Conservation (phyloP, 1,140 invertebrate genomes). For the Drosophila parvula region DNA sequence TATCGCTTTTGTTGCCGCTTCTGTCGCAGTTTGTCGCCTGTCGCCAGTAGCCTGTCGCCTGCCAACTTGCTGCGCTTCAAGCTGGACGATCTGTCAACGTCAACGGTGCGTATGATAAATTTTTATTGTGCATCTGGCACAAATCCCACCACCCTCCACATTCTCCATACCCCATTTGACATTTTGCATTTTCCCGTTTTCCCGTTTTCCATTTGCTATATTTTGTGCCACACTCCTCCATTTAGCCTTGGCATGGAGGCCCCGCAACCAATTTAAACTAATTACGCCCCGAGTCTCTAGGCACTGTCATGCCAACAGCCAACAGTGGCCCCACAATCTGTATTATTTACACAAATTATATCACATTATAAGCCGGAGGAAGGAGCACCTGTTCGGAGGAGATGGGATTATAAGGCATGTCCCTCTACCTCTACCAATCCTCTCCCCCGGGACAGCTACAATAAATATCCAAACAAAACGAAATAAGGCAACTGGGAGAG, state of each 20-base stretch:
- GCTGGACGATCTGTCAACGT: slow-evolving; percentile 76
- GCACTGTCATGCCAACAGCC: slow-evolving; percentile 28
- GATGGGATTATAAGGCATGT: slow-evolving; percentile 24
- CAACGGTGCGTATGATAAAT: slow-evolving; percentile 81
- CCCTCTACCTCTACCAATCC: neutral
- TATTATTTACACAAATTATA: slow-evolving; percentile 53
- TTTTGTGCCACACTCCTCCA: slow-evolving; percentile 4
- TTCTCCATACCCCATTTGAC: slow-evolving; percentile 14
- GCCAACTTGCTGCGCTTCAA: slow-evolving; percentile 45
- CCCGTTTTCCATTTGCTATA: slow-evolving; percentile 4
- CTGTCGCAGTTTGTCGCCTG: slow-evolving; percentile 34
- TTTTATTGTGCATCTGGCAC: slow-evolving; percentile 67
- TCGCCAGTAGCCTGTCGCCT: slow-evolving; percentile 36
- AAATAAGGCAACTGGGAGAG: neutral
- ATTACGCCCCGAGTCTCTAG: slow-evolving; percentile 23
- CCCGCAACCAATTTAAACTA: slow-evolving; percentile 39
- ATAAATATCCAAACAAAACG: slow-evolving; percentile 16
- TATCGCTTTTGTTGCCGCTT: slow-evolving; percentile 29
- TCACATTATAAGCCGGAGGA: slow-evolving; percentile 19
- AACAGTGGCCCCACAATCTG: slow-evolving; percentile 35
- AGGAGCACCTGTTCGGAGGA: slow-evolving; percentile 1
- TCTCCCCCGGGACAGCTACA: neutral
- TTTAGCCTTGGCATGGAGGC: no score
- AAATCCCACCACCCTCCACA: slow-evolving; percentile 19
- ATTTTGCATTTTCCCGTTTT: neutral